Evolutionary conservation across 2,113 vertebrate genomes (phyloP).

Genomic region (Pelmatolapia mariae): DNA sequence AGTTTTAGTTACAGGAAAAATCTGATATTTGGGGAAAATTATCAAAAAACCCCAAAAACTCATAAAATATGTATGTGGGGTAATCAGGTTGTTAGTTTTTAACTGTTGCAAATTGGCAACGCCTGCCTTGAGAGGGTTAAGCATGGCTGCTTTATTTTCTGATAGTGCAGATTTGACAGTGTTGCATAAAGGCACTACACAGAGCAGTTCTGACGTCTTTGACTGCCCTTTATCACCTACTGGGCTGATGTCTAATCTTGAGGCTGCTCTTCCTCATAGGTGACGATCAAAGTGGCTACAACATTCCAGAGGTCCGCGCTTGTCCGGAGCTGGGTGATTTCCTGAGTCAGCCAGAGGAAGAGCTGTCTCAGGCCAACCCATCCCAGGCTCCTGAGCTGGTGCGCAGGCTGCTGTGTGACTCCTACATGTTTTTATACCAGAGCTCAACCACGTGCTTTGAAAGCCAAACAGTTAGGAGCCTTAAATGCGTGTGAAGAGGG

Average conservation of each 20-base stretch:
- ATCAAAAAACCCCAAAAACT: no score
- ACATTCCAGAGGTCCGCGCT: slow-evolving; percentile 68
- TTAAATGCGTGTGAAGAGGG: background rate
- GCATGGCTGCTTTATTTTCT: background rate
- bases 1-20: no score
- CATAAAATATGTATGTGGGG: no score
- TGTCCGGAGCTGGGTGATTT: slow-evolving; percentile 77
- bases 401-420: slow-evolving; percentile 72
- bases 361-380: slow-evolving; percentile 35
- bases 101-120: no score
- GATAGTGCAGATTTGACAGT: background rate
- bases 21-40: no score
- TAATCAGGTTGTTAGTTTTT: no score
- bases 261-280: slow-evolving; percentile 38
- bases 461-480: background rate
- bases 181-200: slow-evolving; percentile 8
- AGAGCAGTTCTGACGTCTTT: slow-evolving; percentile 17
- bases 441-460: slow-evolving; percentile 14
- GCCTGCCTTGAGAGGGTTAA: no score
- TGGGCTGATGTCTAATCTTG: slow-evolving; percentile 29
- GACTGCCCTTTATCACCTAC: slow-evolving; percentile 14
- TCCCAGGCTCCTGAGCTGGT: slow-evolving; percentile 58
- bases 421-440: slow-evolving; percentile 78
- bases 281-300: slow-evolving; percentile 67
- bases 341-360: slow-evolving; percentile 65